Percentiles rank a stretch among this genome's conserved stretches.
These are phyloP conservation scores for Prosopocoilus inquinatus DNA, from an alignment of 2,888 invertebrate species.

Conservation along the genomic window DNA sequence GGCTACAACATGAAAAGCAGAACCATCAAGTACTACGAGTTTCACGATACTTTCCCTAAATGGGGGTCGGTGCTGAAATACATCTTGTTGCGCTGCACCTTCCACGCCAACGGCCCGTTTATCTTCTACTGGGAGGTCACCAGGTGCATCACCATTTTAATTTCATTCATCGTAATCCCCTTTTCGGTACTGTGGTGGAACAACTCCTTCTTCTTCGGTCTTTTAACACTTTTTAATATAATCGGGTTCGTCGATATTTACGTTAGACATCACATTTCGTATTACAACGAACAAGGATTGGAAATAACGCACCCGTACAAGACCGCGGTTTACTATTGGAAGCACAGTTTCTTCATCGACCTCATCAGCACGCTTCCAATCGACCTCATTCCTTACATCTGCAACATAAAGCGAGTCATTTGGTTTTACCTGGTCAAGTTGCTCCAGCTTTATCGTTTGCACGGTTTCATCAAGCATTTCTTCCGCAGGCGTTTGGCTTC, in stretches of 20 bases:
- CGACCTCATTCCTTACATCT: slow-evolving; percentile 11
- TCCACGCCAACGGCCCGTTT: slow-evolving; percentile 27
- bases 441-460: slow-evolving; percentile 14
- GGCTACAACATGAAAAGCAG: not conserved
- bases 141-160: slow-evolving; percentile 20
- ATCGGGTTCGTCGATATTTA: slow-evolving; percentile 30
- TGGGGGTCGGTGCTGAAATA: slow-evolving; percentile 10
- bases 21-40: slow-evolving; percentile 5
- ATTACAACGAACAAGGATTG: slow-evolving; percentile 28
- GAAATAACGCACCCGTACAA: slow-evolving; percentile 33
- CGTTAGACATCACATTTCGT: slow-evolving; percentile 31
- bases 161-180: slow-evolving; percentile 21
- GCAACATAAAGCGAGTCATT: not conserved
- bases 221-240: slow-evolving; percentile 22
- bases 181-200: slow-evolving; percentile 7
- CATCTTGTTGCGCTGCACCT: slow-evolving; percentile 18
- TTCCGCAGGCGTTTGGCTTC: not conserved
- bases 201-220: not conserved
- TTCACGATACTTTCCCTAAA: slow-evolving; percentile 11
- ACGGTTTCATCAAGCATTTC: not conserved
- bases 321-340: slow-evolving; percentile 31
- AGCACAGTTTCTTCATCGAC: slow-evolving; percentile 30
- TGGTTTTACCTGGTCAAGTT: slow-evolving; percentile 7
- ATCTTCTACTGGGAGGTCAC: slow-evolving; percentile 29
- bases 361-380: slow-evolving; percentile 19